Base-by-base conservation (phyloP, 2,113 vertebrate species). In the Forbesichthys papilliferus region DNA sequence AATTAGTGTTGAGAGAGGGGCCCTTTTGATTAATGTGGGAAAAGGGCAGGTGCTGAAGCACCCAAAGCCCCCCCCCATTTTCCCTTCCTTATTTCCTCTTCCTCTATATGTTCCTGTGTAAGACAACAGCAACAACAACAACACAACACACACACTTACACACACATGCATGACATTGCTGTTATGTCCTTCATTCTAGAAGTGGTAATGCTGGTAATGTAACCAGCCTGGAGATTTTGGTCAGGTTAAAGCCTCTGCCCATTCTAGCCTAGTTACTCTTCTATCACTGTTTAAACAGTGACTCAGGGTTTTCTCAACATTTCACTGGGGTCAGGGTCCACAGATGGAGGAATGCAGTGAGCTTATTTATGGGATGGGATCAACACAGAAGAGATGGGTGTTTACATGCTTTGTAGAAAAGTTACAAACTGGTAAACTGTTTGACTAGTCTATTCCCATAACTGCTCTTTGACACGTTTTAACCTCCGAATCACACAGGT, bases 321-420 rank as follows among this genome's bases (percentile, higher is more conserved):
- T 78, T 27, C 13, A 56, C 72, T 1, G 9, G 53, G 87, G 58
- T 86, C 87, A 83, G 61, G 59, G 89, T 90, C 79, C 77, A 66
- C 58, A 54, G 63, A 65, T 57, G 64, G 46, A 75, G 48, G 66
- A 54, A 49, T 61, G 49, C 47, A 34, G 11, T 0, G 48, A 10
- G 5, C 8, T 11, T 8, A 46, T 62, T 18, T 47, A 18, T 2
- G 47, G 61, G 46, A 12, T 11, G 57, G 27, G 27, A 20, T n/a
- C 8, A 61, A 46, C 3, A 46, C 3, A 0, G 59, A 46, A 7
- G 6, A 16, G 46, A 13, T 36, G 36, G 11, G 12, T 34, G 36
- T 14, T 60, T 11, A 20, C 1, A 10, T 57, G 14, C 11, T 5
- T n/a, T 54, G 52, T 42, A 7, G 36, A 42, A 42, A 42, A 42